Base-by-base conservation (phyloP, 2,888 invertebrate species). In the Lissocephala sabroskyi region DNA sequence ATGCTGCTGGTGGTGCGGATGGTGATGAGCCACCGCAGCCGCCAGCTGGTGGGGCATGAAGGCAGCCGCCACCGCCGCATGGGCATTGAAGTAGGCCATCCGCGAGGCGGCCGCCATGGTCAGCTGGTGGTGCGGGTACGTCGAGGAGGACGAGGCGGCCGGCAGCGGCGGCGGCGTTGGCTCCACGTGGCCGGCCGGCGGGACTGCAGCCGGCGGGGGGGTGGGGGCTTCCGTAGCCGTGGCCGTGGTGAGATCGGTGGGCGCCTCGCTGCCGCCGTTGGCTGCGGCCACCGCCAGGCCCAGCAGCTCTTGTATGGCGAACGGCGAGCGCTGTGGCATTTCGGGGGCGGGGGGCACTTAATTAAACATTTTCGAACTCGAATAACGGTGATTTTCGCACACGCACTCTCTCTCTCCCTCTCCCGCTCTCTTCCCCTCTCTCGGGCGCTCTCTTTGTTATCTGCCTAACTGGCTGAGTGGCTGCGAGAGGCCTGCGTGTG, bases 61-160 rank as follows among this genome's bases (percentile, higher is more conserved):
- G 39, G 94, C 94, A 11, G 94, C 94, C 6, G 94, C 94, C 39
- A 94, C 94, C n/a, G 95, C 94, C 33, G 95, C 94, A 82, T 95
- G 94, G 42, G 94, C 94, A 86, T 95, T 95, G 85, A 95, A 92
- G 84, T 95, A 95, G 49, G 94, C 94, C 89, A 95, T 94, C 33
- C 95, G 87, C 74, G 92, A 92, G 45, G 90, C 90, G 30, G 85
- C 85, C 41, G 84, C 84, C 83, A 84, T 84, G 51, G 84, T 83
- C 78, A 84, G 73, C 62, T 84, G 84, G 66, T 41, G 59, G 41
- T 43, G 71, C 41, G 30, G 29, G 16, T 26, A 37, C n/a, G 52
- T 16, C 36, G 45, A 36, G 30, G 23, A 37, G 16, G 29, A 36
- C 33, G 49, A 14, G 32, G 53, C 5, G 41, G 61, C 2, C 37